Evolutionary conservation across 2,888 invertebrate genomes (phyloP), one percentile per base, ranked within the genome.

Genomic region (Apantesis nais): DNA sequence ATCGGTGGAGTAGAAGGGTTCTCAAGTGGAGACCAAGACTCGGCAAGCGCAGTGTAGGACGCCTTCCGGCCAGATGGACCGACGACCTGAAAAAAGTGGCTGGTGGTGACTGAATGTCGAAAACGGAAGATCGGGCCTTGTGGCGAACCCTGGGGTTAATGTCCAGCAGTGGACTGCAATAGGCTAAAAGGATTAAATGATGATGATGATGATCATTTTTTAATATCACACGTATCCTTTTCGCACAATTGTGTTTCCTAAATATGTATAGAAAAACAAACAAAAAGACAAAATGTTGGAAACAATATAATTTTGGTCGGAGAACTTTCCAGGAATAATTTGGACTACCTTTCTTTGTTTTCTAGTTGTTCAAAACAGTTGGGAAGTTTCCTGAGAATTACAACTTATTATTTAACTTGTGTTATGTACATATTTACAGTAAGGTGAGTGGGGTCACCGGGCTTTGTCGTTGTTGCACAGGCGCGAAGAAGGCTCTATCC

Each of bases 371-470:
- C n/a, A 37, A 62, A 37, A 62, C 22, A 52, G 48, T n/a, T n/a
- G 9, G 48, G n/a, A 22, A n/a, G 11, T 52, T n/a, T 22, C n/a
- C 48, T 52, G n/a, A 52, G 48, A 52, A 52, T 52, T n/a, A 52
- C n/a, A 52, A n/a, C 11, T n/a, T 52, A 52, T 52, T 52, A 52
- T 52, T 52, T 52, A 52, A 52, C 48, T 52, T 52, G 48, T n/a
- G 48, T n/a, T 52, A 22, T n/a, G n/a, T 52, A n/a, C 9, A 52
- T 52, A 22, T 48, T 48, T 48, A n/a, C 48, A n/a, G 48, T 9
- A 52, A 52, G 11, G 25, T 25, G 25, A 25, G 25, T 55, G n/a
- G 11, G 55, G 55, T 55, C 55, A 25, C 12, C 55, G 25, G 25
- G 25, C 12, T 55, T 25, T 55, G 55, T 25, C 12, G 5, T 12